Conservation (phyloP, 2,888 invertebrate species). For the Drosophila tripunctata region DNA sequence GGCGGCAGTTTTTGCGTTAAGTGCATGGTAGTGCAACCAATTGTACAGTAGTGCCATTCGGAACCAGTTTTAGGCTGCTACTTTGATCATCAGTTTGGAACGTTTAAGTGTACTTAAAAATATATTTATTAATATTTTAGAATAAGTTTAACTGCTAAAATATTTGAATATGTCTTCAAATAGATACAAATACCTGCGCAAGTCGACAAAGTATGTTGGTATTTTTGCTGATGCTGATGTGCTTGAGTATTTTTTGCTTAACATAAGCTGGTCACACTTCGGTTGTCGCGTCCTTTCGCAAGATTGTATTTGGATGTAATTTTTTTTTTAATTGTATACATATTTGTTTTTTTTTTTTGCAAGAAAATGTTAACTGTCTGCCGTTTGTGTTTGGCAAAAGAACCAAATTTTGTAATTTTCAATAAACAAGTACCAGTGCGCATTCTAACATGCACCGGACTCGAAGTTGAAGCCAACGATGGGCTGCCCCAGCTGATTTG, state of each 20-base stretch:
- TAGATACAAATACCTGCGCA: constrained; percentile 1
- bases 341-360: neutral
- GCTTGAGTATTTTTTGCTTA: neutral
- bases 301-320: neutral
- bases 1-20: too few relatives aligned
- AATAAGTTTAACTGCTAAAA: too few relatives aligned
- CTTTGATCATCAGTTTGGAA: too few relatives aligned
- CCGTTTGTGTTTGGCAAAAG: constrained; percentile 53
- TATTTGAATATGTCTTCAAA: too few relatives aligned
- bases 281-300: constrained; percentile 18
- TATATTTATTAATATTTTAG: too few relatives aligned
- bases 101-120: too few relatives aligned
- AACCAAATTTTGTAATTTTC: constrained; percentile 41
- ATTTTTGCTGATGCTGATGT: neutral
- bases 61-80: too few relatives aligned
- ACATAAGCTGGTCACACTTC: neutral
- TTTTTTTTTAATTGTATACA: neutral
- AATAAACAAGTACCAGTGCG: constrained; percentile 19
- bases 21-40: too few relatives aligned
- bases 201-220: neutral
- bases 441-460: constrained; percentile 51
- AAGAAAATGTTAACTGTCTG: constrained; percentile 46
- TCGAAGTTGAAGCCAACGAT: constrained; percentile 55
- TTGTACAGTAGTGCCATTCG: too few relatives aligned
- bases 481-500: constrained; percentile 58